These are phyloP conservation scores for Clarias fuscus DNA, from an alignment of 2,797 vertebrate species.

Conservation along the genomic window DNA sequence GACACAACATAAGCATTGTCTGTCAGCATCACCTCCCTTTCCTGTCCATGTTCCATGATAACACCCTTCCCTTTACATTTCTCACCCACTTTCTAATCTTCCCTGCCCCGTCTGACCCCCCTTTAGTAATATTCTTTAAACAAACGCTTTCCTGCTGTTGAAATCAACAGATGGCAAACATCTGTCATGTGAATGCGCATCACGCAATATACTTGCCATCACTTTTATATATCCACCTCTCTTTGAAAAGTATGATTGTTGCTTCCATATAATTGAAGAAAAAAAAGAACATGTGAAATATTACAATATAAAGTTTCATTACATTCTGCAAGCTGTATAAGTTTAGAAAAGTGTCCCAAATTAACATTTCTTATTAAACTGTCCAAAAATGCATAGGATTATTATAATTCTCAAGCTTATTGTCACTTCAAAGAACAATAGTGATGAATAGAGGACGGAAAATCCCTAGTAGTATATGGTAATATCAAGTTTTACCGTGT, in stretches of 20 bases:
- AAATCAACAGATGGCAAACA: neutral
- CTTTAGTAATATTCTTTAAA: neutral
- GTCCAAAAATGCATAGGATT: neutral
- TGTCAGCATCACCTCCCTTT: constrained; percentile 41
- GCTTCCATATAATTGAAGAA: neutral
- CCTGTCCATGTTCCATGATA: constrained; percentile 29
- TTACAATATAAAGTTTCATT: neutral
- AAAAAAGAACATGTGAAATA: neutral
- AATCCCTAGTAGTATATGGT: neutral
- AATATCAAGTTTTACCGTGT: constrained; percentile 12
- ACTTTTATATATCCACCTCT: neutral
- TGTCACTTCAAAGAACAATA: neutral
- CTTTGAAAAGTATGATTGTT: neutral
- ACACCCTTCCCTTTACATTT: constrained; percentile 30
- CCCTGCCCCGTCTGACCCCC: neutral
- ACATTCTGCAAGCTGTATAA: no score
- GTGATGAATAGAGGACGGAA: neutral
- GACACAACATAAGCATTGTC: constrained; percentile 28
- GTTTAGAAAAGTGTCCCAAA: no score
- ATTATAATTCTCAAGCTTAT: neutral
- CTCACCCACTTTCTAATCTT: neutral
- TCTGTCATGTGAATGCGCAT: neutral
- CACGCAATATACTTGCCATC: neutral
- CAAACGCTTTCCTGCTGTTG: constrained; percentile 20
- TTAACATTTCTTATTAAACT: neutral